Conservation (phyloP, 2,113 vertebrate species). For the Coptodon bakossiorum region DNA sequence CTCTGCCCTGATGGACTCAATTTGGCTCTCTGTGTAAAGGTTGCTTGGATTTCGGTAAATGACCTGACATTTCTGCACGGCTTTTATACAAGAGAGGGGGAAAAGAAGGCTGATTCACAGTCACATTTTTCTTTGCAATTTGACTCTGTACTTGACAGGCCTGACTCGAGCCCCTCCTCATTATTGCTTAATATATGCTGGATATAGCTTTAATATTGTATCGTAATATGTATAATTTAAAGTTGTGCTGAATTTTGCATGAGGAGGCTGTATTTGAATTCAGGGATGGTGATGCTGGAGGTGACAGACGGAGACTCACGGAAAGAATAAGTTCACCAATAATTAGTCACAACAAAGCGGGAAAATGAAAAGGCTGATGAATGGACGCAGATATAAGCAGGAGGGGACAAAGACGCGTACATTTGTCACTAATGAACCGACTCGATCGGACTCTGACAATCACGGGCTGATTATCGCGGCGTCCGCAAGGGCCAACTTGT, state of each 20-base stretch:
- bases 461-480: neutral
- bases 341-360: neutral
- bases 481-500: neutral
- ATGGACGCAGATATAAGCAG: neutral
- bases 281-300: neutral
- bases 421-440: neutral
- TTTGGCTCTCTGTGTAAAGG: neutral
- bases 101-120: neutral
- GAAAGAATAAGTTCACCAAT: neutral
- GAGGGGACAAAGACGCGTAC: neutral
- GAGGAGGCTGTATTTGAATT: slow-evolving; percentile 21
- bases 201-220: slow-evolving; percentile 27
- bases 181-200: neutral
- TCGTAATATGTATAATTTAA: slow-evolving; percentile 21
- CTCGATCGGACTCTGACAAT: neutral
- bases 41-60: neutral
- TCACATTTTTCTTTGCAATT: neutral
- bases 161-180: neutral
- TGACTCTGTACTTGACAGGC: neutral
- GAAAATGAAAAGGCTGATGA: neutral
- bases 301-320: neutral
- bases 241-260: slow-evolving; percentile 20
- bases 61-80: neutral
- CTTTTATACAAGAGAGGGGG: neutral
- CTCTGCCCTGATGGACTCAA: neutral